Evolutionary conservation across 2,888 invertebrate genomes (phyloP).

Genomic region (Melinopterus prodromus): DNA sequence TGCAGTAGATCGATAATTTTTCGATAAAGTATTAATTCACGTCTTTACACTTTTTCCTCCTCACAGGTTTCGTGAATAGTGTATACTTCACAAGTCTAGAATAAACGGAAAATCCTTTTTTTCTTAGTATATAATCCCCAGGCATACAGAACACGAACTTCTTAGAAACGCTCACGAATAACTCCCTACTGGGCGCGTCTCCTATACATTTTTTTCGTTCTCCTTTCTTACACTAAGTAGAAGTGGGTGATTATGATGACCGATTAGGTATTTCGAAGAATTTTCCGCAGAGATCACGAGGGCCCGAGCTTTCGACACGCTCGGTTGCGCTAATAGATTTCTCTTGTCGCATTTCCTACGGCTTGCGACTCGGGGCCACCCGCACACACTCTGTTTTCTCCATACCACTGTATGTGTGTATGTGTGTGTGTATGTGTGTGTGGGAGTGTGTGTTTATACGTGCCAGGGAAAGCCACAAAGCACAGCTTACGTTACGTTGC

Average conservation of each 20-base stretch:
- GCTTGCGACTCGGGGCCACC: not conserved
- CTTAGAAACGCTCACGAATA: not conserved
- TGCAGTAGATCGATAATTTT: no score
- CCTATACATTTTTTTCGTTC: not conserved
- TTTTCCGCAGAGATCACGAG: not conserved
- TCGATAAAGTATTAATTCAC: no score
- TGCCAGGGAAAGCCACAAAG: not conserved
- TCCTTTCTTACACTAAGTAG: not conserved
- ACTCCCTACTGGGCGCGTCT: not conserved
- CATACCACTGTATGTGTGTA: not conserved
- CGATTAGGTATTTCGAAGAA: not conserved
- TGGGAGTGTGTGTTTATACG: not conserved
- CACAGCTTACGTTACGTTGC: conserved; percentile 4
- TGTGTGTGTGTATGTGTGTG: not conserved
- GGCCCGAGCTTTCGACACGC: not conserved
- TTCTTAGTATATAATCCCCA: no score
- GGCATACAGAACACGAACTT: not conserved
- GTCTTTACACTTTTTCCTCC: no score
- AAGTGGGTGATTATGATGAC: conserved; percentile 4
- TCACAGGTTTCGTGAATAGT: no score
- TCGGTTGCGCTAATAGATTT: not conserved
- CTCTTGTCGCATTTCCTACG: not conserved
- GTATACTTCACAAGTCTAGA: no score
- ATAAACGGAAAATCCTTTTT: no score
- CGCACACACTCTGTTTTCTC: not conserved